A percentile compares a stretch with the other conserved stretches of the same genome.
These are phyloP conservation scores for Choloepus hoffmanni DNA, from an alignment of 2,113 vertebrate species.

Conservation along the genomic window DNA sequence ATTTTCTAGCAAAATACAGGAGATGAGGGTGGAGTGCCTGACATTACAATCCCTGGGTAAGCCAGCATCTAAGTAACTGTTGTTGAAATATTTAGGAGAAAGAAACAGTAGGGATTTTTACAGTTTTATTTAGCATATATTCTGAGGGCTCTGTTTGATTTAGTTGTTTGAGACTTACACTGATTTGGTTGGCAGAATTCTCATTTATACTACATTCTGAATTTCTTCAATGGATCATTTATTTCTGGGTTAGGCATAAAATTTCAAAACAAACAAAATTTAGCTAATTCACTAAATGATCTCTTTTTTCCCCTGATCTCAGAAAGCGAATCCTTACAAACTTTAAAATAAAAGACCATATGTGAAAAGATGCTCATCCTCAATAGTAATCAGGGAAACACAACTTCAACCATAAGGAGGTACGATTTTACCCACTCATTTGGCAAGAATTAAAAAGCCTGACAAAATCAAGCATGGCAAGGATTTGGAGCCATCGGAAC, in stretches of 20 bases:
- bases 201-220: background rate
- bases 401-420: too few species aligned
- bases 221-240: background rate
- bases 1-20: background rate
- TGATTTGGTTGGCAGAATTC: background rate
- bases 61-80: accelerated
- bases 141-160: background rate
- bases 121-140: background rate
- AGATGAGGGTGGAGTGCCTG: background rate
- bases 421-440: background rate
- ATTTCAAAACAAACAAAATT: background rate
- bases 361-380: background rate
- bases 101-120: background rate
- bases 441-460: background rate
- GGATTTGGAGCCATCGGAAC: background rate
- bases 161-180: background rate
- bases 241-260: background rate
- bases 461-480: background rate
- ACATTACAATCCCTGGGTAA: background rate
- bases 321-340: background rate
- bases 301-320: background rate
- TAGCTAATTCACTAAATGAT: background rate
- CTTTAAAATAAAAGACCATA: background rate
- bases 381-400: background rate
- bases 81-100: background rate